Base-by-base conservation (phyloP, 2,797 vertebrate genomes). In the Syngnathus acus region DNA sequence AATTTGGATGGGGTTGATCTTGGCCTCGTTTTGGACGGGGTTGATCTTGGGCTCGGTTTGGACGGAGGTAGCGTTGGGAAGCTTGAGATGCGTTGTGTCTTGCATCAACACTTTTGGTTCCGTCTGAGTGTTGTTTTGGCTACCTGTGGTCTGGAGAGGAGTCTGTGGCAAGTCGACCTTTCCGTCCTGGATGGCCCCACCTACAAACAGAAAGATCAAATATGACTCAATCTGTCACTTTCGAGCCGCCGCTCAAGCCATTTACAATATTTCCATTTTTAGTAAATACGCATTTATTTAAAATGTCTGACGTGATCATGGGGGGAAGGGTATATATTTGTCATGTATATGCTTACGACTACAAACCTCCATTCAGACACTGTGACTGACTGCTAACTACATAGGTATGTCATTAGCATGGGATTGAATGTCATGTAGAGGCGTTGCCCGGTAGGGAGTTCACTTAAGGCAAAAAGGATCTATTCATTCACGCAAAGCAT, bases 401-500 rank as follows among this genome's bases (percentile, higher is more conserved):
- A 8, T 57, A 17, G 37, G 32, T 57, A 17, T 57, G 32, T 57
- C 13, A 16, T 37, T 6, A 38, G 13, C 26, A 14, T 37, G 14
- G 16, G 17, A 37, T 37, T 37, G 54, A 51, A 51, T 51, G 19
- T 9, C 50, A 51, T 21, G n/a, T 21, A 21, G 50, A 51, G 50
- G 50, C 50, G 57, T 62, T 26, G 42, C 60, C 39, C 60, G 9
- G n/a, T n/a, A 42, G 40, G 14, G 39, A 61, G 13, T 21, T 57
- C 21, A 43, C n/a, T 3, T 62, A 21, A 62, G 16, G 59, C 40
- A 53, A 50, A 54, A 65, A 65, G 64, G 50, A 16, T 19, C 64
- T 54, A 65, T 65, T 65, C 64, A 65, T 54, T 10, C 17, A 64
- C 11, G 17, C 47, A 32, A 0, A 51, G 45, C 47, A 64, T 64